Evolutionary conservation across 1,140 invertebrate genomes (phyloP).

Genomic region (Lepidostoma basale): DNA sequence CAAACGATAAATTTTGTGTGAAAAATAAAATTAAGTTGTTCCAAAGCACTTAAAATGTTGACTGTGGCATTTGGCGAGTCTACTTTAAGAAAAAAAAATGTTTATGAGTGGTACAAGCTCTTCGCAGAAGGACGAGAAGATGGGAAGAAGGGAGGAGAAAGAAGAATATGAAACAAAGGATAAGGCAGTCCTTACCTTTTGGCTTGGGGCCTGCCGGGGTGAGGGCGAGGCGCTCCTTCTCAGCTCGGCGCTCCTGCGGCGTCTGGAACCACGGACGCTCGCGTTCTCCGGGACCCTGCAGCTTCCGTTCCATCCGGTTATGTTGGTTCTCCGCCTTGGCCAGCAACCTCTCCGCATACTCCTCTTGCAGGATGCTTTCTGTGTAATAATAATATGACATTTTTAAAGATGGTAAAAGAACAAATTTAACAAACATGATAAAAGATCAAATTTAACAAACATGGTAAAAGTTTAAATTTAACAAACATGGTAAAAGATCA

Average conservation of each 20-base stretch:
- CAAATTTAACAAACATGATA: too few relatives aligned
- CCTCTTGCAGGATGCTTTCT: conserved; percentile 80
- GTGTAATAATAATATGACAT: not conserved
- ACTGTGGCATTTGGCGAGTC: too few relatives aligned
- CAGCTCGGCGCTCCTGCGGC: conserved; percentile 76
- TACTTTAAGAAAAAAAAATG: not conserved
- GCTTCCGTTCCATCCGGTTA: conserved; percentile 76
- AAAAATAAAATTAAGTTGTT: too few relatives aligned
- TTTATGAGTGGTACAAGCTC: not conserved
- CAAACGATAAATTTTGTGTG: too few relatives aligned
- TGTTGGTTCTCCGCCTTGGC: conserved; percentile 85
- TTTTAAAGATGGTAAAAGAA: not conserved
- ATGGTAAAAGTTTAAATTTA: too few relatives aligned
- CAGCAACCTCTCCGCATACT: conserved; percentile 83
- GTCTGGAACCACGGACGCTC: conserved; percentile 88
- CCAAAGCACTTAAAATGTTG: too few relatives aligned
- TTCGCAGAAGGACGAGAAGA: too few relatives aligned
- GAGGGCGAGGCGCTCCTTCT: conserved; percentile 69
- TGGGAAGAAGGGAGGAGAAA: not conserved
- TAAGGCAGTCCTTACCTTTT: not conserved
- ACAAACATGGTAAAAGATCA: too few relatives aligned
- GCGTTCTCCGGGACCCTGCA: conserved; percentile 61
- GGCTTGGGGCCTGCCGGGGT: conserved; percentile 35
- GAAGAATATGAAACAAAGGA: not conserved
- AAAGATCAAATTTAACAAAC: too few relatives aligned